phyloP scores from a whole-genome alignment of 2,113 vertebrate species.

The Microtus ochrogaster region DNA sequence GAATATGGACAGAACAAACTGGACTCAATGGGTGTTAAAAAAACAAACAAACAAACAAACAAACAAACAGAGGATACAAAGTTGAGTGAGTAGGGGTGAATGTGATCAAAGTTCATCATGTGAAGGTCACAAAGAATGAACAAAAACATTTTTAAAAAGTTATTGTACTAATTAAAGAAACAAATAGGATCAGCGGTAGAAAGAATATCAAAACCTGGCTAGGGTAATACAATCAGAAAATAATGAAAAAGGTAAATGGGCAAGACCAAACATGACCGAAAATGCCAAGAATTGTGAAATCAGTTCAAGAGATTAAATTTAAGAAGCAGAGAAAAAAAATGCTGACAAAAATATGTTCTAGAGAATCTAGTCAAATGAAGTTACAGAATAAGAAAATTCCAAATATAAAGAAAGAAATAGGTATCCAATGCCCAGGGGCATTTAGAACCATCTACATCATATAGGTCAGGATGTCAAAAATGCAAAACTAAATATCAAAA shows the following conservation, averaged over 20 bases:
- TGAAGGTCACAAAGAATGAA: neutral
- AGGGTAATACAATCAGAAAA: too few relatives aligned
- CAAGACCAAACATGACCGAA: neutral
- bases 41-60: too few relatives aligned
- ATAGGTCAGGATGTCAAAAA: neutral
- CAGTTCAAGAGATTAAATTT: neutral
- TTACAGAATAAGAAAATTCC: neutral
- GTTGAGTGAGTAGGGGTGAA: neutral
- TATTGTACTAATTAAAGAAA: neutral
- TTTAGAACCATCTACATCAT: neutral
- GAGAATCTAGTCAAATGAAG: neutral
- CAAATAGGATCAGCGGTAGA: neutral
- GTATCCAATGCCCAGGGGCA: neutral
- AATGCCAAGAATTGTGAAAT: neutral
- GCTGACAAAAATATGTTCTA: neutral
- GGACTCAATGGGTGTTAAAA: neutral
- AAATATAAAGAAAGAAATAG: neutral
- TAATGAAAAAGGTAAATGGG: neutral
- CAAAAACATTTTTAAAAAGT: neutral
- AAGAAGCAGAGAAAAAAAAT: neutral
- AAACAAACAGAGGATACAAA: neutral
- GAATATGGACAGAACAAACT: neutral
- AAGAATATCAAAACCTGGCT: neutral
- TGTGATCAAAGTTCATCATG: neutral
- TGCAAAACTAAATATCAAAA: neutral